A percentile compares a stretch with the other conserved stretches of the same genome.
Evolutionary conservation across 2,797 vertebrate species (phyloP).

Genomic region (Rhinella marina): DNA sequence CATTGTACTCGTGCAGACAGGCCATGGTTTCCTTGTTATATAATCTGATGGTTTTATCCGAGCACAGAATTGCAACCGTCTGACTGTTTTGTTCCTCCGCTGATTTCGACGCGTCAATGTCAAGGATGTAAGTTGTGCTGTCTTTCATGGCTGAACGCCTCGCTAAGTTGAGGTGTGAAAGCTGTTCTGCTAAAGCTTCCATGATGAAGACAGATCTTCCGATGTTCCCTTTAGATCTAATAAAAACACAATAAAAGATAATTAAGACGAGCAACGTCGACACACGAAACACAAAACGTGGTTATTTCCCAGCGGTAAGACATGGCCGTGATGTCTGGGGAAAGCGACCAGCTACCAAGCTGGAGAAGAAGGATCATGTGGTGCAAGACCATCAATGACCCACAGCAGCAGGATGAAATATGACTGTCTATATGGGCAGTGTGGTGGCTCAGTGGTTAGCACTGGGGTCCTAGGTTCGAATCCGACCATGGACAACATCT

Average conservation of each 20-base stretch:
- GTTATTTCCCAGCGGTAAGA: neutral
- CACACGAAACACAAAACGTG: neutral
- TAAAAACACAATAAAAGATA: slow-evolving; percentile 12
- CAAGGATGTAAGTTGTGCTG: slow-evolving; percentile 84
- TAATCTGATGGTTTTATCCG: slow-evolving; percentile 77
- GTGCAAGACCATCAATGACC: neutral
- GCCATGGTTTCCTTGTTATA: slow-evolving; percentile 79
- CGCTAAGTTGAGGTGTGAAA: slow-evolving; percentile 78
- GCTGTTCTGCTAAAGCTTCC: slow-evolving; percentile 80
- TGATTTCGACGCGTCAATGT: slow-evolving; percentile 70
- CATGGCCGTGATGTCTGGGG: neutral
- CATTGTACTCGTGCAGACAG: slow-evolving; percentile 72
- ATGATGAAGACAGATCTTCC: slow-evolving; percentile 65
- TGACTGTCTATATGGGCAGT: too few species aligned
- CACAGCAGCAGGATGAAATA: neutral
- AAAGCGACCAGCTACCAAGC: neutral
- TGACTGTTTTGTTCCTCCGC: slow-evolving; percentile 43
- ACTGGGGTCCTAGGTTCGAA: too few species aligned
- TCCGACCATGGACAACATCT: too few species aligned
- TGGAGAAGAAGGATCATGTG: neutral
- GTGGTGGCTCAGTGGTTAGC: too few species aligned
- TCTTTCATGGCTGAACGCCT: slow-evolving; percentile 70
- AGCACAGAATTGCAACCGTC: slow-evolving; percentile 82
- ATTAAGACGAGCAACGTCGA: neutral
- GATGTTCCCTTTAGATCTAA: slow-evolving; percentile 5